Conservation (phyloP, 2,797 vertebrate genomes). For the Miichthys miiuy region DNA sequence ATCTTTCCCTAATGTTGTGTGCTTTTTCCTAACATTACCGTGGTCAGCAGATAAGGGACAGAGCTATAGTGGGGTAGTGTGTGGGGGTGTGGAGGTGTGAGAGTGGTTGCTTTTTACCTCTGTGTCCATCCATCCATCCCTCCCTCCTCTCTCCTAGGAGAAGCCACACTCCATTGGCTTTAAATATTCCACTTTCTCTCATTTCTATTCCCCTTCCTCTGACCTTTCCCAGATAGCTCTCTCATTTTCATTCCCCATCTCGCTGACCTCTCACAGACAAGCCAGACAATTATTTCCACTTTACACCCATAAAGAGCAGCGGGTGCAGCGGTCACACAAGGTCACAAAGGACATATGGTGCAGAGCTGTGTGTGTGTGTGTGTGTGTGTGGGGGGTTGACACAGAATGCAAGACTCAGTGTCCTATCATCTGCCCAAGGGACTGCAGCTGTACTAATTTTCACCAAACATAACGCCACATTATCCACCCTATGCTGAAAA, state of each 20-base stretch:
- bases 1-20: constrained; percentile 1
- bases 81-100: constrained; percentile 14
- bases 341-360: constrained; percentile 62
- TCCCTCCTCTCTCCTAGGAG: constrained; percentile 39
- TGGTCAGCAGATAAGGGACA: constrained; percentile 36
- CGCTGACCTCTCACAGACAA: constrained; percentile 72
- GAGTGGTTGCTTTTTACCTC: constrained; percentile 47
- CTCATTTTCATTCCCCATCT: constrained; percentile 67
- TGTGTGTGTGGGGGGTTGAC: constrained; percentile 21
- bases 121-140: constrained; percentile 38
- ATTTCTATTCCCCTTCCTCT: constrained; percentile 66
- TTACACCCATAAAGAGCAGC: constrained; percentile 71
- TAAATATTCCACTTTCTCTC: constrained; percentile 70
- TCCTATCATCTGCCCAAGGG: constrained; percentile 30
- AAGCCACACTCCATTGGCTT: constrained; percentile 63
- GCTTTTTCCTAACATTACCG: constrained; percentile 20
- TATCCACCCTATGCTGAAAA: constrained; percentile 3
- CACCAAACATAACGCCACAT: neutral
- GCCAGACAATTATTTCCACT: constrained; percentile 77
- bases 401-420: constrained; percentile 34
- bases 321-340: constrained; percentile 71
- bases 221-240: constrained; percentile 66
- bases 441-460: constrained; percentile 35
- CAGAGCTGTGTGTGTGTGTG: constrained; percentile 18
- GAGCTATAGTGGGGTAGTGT: constrained; percentile 7